phyloP scores from a whole-genome alignment of 2,888 invertebrate species.

The Yponomeuta sedellus region DNA sequence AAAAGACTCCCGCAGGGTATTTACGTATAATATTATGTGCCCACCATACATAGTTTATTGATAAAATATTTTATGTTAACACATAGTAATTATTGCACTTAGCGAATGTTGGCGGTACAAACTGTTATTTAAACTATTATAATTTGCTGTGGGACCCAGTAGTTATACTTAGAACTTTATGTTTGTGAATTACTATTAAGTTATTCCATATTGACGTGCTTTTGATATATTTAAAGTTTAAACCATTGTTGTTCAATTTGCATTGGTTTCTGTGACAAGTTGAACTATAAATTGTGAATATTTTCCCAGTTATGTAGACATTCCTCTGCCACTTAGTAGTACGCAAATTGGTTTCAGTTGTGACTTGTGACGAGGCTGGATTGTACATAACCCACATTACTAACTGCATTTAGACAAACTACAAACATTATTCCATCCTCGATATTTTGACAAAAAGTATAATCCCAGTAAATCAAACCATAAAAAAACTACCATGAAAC shows the following conservation, averaged over 20 bases:
- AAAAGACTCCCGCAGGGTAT: constrained; percentile 44
- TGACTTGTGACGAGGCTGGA: background rate
- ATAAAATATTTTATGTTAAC: constrained; percentile 34
- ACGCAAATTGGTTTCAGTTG: constrained; percentile 17
- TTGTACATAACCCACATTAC: constrained; percentile 20
- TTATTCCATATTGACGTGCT: constrained; percentile 66
- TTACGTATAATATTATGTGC: constrained; percentile 34
- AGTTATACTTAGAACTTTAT: constrained; percentile 56
- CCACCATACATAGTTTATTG: constrained; percentile 24
- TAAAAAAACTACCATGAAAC: constrained; percentile 27
- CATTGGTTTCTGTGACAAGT: constrained; percentile 29
- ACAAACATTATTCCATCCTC: background rate
- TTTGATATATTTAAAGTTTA: constrained; percentile 40
- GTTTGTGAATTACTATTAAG: constrained; percentile 69
- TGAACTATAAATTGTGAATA: constrained; percentile 31
- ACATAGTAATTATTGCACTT: constrained; percentile 48
- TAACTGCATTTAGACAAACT: constrained; percentile 34
- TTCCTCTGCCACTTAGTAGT: constrained; percentile 30
- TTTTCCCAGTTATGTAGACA: constrained; percentile 41
- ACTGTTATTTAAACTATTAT: constrained; percentile 48
- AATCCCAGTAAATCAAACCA: constrained; percentile 27
- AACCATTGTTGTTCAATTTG: constrained; percentile 16
- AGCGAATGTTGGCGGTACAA: constrained; percentile 69
- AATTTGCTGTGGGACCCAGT: constrained; percentile 66
- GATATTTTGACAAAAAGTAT: constrained; percentile 3